Evolutionary conservation across 2,797 vertebrate species (phyloP).

Genomic region (Manis pentadactyla): DNA sequence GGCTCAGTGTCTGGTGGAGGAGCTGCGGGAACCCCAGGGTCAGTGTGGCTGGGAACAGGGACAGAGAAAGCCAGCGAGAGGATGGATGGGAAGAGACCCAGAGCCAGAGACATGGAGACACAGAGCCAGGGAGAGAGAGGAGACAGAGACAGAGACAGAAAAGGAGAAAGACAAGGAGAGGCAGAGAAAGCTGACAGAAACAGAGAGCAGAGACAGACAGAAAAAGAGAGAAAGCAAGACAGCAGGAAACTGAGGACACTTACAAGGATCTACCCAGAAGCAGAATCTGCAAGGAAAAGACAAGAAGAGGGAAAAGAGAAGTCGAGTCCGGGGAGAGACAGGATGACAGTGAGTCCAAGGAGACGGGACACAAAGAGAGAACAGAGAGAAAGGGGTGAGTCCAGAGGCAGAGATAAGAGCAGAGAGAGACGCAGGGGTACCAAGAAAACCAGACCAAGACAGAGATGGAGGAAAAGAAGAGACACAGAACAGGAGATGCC

Average conservation of each 20-base stretch:
- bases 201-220: neutral
- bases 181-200: neutral
- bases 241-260: neutral
- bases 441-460: neutral
- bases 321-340: neutral
- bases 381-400: neutral
- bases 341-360: neutral
- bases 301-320: neutral
- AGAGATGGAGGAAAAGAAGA: neutral
- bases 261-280: neutral
- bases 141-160: neutral
- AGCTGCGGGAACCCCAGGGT: neutral
- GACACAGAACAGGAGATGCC: neutral
- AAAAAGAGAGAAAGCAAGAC: neutral
- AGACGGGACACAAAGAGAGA: neutral
- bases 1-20: slow-evolving; percentile 19
- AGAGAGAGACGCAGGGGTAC: neutral
- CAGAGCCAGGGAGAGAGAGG: neutral
- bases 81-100: neutral
- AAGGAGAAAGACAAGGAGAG: neutral
- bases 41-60: neutral
- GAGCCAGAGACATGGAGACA: neutral
- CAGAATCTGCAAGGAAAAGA: neutral
- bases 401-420: neutral
- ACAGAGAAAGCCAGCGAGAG: neutral